Percentiles rank a stretch among this genome's conserved stretches.
Conservation (phyloP, 2,797 vertebrate genomes). For the Pteronotus mesoamericanus region DNA sequence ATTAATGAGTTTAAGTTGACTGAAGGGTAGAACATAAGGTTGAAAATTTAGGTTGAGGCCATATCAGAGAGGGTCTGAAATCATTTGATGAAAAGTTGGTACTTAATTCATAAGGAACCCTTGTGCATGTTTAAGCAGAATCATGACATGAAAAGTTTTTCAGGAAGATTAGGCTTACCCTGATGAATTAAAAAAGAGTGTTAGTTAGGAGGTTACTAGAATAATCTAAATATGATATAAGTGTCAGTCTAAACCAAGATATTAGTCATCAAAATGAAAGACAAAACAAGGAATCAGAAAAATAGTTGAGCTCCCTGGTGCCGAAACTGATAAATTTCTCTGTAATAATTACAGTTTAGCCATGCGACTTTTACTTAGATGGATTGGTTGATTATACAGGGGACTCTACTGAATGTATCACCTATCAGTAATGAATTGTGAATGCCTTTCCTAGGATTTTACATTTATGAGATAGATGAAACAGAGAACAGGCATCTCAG, state of each 20-base stretch:
- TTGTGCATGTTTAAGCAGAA: conserved; percentile 11
- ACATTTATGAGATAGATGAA: conserved; percentile 10
- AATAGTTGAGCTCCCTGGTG: neutral
- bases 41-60: conserved; percentile 16
- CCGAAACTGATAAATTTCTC: neutral
- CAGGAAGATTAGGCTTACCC: conserved; percentile 22
- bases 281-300: neutral
- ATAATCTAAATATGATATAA: neutral
- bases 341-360: neutral
- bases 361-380: conserved; percentile 23
- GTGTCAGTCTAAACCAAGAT: neutral
- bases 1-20: neutral
- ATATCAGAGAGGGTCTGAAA: conserved; percentile 1
- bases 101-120: neutral
- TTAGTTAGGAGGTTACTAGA: conserved; percentile 15
- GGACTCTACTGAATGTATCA: neutral
- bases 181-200: neutral
- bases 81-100: conserved; percentile 5
- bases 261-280: neutral
- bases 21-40: conserved; percentile 27
- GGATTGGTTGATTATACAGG: neutral
- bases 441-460: conserved; percentile 7
- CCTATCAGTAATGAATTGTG: neutral
- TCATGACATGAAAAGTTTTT: neutral
- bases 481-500: neutral